phyloP scores from a whole-genome alignment of 1,140 invertebrate species.

The Nasonia vitripennis region DNA sequence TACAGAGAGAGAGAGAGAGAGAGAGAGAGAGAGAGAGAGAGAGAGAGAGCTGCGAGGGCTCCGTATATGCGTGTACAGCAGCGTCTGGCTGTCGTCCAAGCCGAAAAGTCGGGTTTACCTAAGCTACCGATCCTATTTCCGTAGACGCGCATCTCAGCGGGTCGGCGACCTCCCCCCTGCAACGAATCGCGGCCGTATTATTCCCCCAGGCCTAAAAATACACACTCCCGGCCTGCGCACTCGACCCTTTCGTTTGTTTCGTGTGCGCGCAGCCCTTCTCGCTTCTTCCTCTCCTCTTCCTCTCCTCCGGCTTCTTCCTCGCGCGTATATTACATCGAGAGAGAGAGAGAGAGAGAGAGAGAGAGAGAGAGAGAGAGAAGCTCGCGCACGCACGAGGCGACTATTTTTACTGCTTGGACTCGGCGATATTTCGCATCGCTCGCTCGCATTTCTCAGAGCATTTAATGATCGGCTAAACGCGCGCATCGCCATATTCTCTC shows the following conservation, averaged over 20 bases:
- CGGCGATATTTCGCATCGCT: slow-evolving; percentile 12
- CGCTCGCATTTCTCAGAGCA: slow-evolving; percentile 49
- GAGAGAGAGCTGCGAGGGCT: too few species aligned
- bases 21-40: too few species aligned
- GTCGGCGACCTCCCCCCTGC: slow-evolving; percentile 61
- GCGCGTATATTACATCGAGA: not conserved
- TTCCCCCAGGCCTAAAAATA: slow-evolving; percentile 48
- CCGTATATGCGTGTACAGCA: too few species aligned
- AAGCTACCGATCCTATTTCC: slow-evolving; percentile 70
- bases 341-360: not conserved
- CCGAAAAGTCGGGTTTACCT: slow-evolving; percentile 70
- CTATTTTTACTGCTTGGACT: not conserved
- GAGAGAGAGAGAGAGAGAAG: not conserved
- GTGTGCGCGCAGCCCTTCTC: slow-evolving; percentile 9
- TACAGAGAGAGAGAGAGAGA: too few species aligned
- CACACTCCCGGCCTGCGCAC: too few species aligned
- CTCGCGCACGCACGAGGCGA: too few species aligned
- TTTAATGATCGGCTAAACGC: slow-evolving; percentile 54
- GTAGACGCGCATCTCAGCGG: slow-evolving; percentile 57
- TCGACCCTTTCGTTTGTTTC: slow-evolving; percentile 25
- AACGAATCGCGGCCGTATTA: slow-evolving; percentile 46
- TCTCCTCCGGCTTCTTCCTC: too few species aligned
- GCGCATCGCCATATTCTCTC: slow-evolving; percentile 38
- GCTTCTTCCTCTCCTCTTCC: too few species aligned
- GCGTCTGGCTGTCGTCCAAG: slow-evolving; percentile 57